phyloP scores from a whole-genome alignment of 2,888 invertebrate species.

The Rotaria socialis region DNA sequence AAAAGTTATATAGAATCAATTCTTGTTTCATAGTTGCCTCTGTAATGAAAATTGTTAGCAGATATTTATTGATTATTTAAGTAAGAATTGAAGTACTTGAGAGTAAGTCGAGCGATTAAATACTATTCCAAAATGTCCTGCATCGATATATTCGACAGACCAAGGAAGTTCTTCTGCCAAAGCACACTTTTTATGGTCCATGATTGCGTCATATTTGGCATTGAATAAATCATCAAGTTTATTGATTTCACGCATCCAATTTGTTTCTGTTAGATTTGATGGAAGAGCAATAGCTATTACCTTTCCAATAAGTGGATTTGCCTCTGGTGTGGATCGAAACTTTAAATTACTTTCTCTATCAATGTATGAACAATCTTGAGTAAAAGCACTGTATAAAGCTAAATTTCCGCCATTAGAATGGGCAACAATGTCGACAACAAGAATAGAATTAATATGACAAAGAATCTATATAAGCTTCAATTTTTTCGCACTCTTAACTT shows the following conservation, averaged over 20 bases:
- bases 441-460: background rate
- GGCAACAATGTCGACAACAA: background rate
- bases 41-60: too few relatives aligned
- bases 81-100: background rate
- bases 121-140: background rate
- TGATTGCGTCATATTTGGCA: background rate
- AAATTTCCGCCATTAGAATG: background rate
- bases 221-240: background rate
- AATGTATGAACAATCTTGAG: background rate
- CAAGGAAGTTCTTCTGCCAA: background rate
- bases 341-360: background rate
- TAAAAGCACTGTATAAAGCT: background rate
- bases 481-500: background rate
- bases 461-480: too few relatives aligned
- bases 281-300: background rate
- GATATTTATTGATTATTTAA: background rate
- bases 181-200: background rate
- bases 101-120: background rate
- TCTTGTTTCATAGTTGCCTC: too few relatives aligned
- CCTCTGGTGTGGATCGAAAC: background rate
- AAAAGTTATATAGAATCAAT: too few relatives aligned
- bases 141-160: background rate
- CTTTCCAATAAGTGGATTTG: background rate
- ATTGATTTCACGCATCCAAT: background rate
- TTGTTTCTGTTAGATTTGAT: background rate